Evolutionary conservation across 2,797 vertebrate genomes (phyloP), one percentile per base, ranked within the genome.

Genomic region (Intellagama lesueurii): DNA sequence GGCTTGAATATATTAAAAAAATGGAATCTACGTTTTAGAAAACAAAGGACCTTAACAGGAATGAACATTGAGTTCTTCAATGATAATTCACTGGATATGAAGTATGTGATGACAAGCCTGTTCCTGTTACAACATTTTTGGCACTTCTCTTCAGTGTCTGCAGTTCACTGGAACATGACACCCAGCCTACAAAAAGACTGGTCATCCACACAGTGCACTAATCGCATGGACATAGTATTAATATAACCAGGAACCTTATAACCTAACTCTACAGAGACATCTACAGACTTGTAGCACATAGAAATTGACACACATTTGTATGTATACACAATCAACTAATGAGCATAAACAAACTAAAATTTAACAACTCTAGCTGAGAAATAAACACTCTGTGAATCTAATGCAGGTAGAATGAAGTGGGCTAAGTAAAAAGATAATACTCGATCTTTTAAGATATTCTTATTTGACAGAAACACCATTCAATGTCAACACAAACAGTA

Each of bases 21-120:
- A 49, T 68, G 44, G 66, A 75, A 83, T 76, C 7, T 73, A 83
- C 30, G 12, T 82, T 82, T 28, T 56, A 68, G 14, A 88, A 88
- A 83, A 88, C 56, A 76, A 83, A 83, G 19, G 19, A 11, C 70
- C 9, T 7, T 75, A 32, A 26, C 40, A 47, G 32, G 44, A 44
- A 49, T 12, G 28, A 5, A 35, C 12, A 76, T 8, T 12, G 22
- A 47, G 30, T 76, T 81, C 30, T 88, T 66, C 30, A 83, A 64
- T 56, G 75, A 75, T 56, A 32, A 81, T 64, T 40, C 22, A 73
- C 22, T 44, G 52, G 52, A 64, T 64, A 64, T 64, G 16, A 2
- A 81, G 49, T 60, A 64, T 47, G 78, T 81, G 79, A 73, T 87
- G 68, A 73, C 69, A 60, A 64, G 68, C 52, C 69, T 81, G 5